Evolutionary conservation across 1,140 invertebrate genomes (phyloP), one percentile per base, ranked within the genome.

Genomic region (Drosophila kikkawai): DNA sequence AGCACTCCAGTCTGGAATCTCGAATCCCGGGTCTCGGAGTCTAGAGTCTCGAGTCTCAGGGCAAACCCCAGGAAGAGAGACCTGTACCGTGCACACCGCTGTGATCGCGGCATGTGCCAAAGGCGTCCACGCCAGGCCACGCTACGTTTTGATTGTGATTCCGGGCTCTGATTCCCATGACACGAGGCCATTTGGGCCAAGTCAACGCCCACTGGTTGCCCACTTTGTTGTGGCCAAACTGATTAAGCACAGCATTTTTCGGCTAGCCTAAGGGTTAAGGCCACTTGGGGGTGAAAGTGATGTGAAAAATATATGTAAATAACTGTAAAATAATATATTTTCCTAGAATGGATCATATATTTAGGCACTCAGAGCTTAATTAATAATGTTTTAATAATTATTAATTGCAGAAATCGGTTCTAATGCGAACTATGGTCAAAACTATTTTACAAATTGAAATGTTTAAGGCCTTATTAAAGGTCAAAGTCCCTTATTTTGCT

Each of bases 81-180:
- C 67, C 67, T 67, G 67, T 39, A 34, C 67, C 44, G 80, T 79
- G 71, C 58, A 47, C 80, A 80, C 84, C 71, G 84, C 73, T 87
- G 84, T 88, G 84, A 88, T 80, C 84, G 80, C 84, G 84, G 80
- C 84, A 88, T 87, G 84, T 87, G 84, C 84, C 84, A 78, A 88
- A 88, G 80, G 66, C 80, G 70, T 66, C 66, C 70, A 41, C 44
- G 26, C 58, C 70, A 37, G 68, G 63, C 55, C 44, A 63, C 50
- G 68, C 51, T 39, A 22, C 51, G 53, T 17, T 50, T 37, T 34
- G 51, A 48, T 58, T 71, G 47, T 71, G 66, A 71, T 70, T 71
- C 39, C 50, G 29, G 36, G 7, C 51, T 59, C 42, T 7, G 65
- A n/a, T 45, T 70, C 44, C 36, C 69, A 60, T 73, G 69, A 42